Evolutionary conservation across 2,797 vertebrate genomes (phyloP).

Genomic region (Spondyliosoma cantharus): DNA sequence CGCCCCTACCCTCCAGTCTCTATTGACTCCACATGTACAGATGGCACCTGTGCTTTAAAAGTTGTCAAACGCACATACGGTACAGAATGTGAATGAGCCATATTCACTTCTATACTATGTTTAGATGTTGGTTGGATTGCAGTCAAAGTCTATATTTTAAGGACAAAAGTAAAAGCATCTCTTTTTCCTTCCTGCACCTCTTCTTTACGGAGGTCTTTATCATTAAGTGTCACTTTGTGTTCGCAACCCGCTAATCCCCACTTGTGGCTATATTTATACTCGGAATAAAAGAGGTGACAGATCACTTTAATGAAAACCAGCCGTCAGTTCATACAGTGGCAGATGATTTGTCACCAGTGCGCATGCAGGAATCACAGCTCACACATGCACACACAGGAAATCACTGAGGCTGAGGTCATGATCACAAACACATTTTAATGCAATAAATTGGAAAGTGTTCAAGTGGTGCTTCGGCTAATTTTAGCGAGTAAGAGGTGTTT

Average conservation of each 20-base stretch:
- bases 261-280: conserved; percentile 18
- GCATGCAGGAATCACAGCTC: not conserved
- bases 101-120: conserved; percentile 25
- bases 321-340: not conserved
- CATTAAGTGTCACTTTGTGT: conserved; percentile 14
- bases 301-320: conserved; percentile 21
- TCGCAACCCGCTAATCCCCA: conserved; percentile 10
- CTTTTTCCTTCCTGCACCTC: not conserved
- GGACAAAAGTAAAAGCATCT: not conserved
- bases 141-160: conserved; percentile 2
- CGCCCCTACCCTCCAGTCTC: not conserved
- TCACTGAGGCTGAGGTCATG: not conserved
- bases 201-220: conserved; percentile 3
- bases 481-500: conserved; percentile 38
- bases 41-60: not conserved
- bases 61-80: not conserved
- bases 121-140: conserved; percentile 17
- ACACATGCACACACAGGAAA: not conserved
- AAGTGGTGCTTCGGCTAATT: conserved; percentile 41
- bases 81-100: not conserved
- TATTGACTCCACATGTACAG: not conserved
- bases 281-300: not conserved
- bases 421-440: conserved; percentile 18
- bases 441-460: conserved; percentile 22
- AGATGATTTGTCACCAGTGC: conserved; percentile 2